Conservation (phyloP, 2,797 vertebrate genomes). For the Lacerta bilineata region DNA sequence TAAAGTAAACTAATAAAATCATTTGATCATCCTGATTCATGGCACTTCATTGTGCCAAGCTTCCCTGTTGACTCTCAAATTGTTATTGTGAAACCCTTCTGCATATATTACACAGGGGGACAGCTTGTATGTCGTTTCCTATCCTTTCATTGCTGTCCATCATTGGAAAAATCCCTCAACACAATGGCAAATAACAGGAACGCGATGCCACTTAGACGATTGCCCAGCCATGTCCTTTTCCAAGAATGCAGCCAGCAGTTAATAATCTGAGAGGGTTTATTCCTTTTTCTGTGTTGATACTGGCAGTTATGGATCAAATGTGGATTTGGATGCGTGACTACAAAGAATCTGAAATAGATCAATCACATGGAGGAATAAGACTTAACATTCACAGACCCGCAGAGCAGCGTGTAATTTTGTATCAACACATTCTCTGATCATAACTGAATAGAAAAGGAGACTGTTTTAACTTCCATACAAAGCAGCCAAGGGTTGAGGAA, state of each 20-base stretch:
- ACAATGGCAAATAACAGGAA: conserved; percentile 43
- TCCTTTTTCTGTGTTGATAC: conserved; percentile 10
- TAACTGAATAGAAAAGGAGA: background rate
- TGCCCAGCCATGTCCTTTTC: conserved; percentile 45
- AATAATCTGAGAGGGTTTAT: conserved; percentile 36
- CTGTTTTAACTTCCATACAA: background rate
- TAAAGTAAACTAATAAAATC: conserved; percentile 85
- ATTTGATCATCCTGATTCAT: conserved; percentile 86
- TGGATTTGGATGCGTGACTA: conserved; percentile 4
- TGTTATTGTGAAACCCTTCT: conserved; percentile 77
- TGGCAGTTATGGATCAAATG: conserved; percentile 28
- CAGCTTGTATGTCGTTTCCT: conserved; percentile 64
- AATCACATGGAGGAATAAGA: background rate
- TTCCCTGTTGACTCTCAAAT: conserved; percentile 84
- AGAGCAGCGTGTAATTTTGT: background rate
- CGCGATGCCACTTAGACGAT: conserved; percentile 28
- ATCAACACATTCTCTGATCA: conserved; percentile 31
- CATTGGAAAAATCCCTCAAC: conserved; percentile 48
- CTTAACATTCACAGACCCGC: background rate
- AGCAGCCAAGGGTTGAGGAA: background rate
- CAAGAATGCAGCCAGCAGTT: conserved; percentile 8
- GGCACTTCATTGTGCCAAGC: conserved; percentile 72
- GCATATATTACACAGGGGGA: conserved; percentile 72
- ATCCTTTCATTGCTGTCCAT: conserved; percentile 65
- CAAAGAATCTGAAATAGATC: conserved; percentile 17